These are phyloP conservation scores for Nasua narica DNA, from an alignment of 2,797 vertebrate genomes.

Conservation along the genomic window DNA sequence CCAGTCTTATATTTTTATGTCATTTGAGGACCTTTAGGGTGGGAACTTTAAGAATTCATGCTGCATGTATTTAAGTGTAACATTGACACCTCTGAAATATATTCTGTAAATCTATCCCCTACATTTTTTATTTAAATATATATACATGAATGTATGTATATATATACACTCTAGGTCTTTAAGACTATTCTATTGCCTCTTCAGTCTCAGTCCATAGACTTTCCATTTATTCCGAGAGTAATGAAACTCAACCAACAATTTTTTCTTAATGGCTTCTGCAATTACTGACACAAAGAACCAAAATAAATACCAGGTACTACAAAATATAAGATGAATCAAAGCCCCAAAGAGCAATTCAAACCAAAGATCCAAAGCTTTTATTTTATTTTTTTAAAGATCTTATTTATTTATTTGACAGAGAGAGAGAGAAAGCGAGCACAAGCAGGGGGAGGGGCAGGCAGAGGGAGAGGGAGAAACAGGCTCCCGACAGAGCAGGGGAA, in stretches of 20 bases:
- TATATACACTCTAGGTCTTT: background rate
- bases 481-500: no score
- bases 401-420: no score
- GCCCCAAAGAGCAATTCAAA: background rate
- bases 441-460: no score
- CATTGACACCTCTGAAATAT: background rate
- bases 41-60: background rate
- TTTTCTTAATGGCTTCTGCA: constrained; percentile 19
- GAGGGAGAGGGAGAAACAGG: no score
- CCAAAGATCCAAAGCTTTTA: no score
- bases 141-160: background rate
- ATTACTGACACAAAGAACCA: background rate
- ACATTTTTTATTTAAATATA: background rate
- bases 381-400: no score
- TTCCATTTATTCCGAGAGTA: background rate
- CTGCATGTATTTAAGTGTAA: background rate
- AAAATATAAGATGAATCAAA: background rate
- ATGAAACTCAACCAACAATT: background rate
- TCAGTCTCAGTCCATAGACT: background rate
- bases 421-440: no score
- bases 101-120: background rate
- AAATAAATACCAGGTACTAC: constrained; percentile 12
- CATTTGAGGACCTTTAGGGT: background rate
- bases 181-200: background rate
- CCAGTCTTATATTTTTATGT: background rate